phyloP scores from a whole-genome alignment of 2,888 invertebrate genomes.

The Mimumesa dahlbomi region DNA sequence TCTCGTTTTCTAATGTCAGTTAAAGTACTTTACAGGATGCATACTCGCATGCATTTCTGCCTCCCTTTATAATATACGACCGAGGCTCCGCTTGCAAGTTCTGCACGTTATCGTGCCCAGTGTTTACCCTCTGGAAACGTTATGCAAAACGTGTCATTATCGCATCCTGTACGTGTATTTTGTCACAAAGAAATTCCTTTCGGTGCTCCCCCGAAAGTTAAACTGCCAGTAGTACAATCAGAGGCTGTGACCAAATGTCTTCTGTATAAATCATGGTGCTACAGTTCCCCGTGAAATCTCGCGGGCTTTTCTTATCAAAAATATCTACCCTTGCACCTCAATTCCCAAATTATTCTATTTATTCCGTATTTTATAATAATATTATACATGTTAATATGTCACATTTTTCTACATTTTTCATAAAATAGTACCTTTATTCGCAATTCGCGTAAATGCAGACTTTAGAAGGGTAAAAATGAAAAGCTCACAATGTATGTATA shows the following conservation, averaged over 20 bases:
- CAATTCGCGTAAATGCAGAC: too few species aligned
- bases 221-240: constrained; percentile 14
- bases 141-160: constrained; percentile 44
- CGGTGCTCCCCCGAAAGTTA: constrained; percentile 2
- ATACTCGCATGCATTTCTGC: background rate
- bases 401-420: too few species aligned
- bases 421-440: too few species aligned
- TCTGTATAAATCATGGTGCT: too few species aligned
- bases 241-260: constrained; percentile 32
- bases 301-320: too few species aligned
- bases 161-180: constrained; percentile 16
- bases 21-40: background rate
- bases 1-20: background rate
- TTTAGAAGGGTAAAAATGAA: too few species aligned
- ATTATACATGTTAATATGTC: too few species aligned
- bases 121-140: constrained; percentile 21
- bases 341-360: too few species aligned
- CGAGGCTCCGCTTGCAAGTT: background rate
- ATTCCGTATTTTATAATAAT: too few species aligned
- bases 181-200: constrained; percentile 24
- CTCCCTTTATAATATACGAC: background rate
- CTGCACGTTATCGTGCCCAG: constrained; percentile 18
- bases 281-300: too few species aligned
- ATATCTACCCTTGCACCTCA: too few species aligned
- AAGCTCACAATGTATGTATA: too few species aligned